phyloP scores from a whole-genome alignment of 1,140 invertebrate genomes.

The Aradophagus sp. region DNA sequence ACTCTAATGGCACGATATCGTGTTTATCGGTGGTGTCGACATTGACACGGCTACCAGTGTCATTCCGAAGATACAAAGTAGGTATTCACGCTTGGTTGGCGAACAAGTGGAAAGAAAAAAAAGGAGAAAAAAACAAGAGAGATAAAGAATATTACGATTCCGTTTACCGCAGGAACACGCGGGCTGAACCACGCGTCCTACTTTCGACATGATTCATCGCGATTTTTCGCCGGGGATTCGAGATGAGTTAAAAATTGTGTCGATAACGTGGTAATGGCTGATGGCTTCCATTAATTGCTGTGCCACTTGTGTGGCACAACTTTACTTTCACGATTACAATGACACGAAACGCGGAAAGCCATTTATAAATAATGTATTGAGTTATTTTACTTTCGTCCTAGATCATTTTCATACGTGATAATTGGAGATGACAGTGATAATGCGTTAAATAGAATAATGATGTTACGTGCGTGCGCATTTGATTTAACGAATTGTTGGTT shows the following conservation, averaged over 20 bases:
- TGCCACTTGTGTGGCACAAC: conserved; percentile 6
- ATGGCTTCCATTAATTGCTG: conserved; percentile 20
- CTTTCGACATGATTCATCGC: conserved; percentile 23
- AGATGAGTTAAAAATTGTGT: conserved; percentile 17
- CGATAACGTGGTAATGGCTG: conserved; percentile 16
- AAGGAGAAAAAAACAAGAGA: too few species aligned
- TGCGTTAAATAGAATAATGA: neutral
- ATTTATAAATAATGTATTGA: conserved; percentile 24
- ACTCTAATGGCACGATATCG: conserved; percentile 38
- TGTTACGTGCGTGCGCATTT: too few species aligned
- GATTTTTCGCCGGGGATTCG: neutral
- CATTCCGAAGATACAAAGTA: conserved; percentile 35
- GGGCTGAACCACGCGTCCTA: conserved; percentile 13
- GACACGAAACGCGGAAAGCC: conserved; percentile 1
- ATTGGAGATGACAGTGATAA: conserved; percentile 14
- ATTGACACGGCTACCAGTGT: conserved; percentile 21
- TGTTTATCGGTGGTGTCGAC: conserved; percentile 33
- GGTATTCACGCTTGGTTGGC: conserved; percentile 23
- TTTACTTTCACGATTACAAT: conserved; percentile 11
- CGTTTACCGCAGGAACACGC: conserved; percentile 17
- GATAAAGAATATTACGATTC: conserved; percentile 14
- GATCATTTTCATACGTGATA: too few species aligned
- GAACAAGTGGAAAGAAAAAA: conserved; percentile 23
- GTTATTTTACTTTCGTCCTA: conserved; percentile 5
- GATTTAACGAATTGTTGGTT: too few species aligned